Evolutionary conservation across 2,888 invertebrate species (phyloP), one percentile per base, ranked within the genome.

Genomic region (Priocnemis perturbator): DNA sequence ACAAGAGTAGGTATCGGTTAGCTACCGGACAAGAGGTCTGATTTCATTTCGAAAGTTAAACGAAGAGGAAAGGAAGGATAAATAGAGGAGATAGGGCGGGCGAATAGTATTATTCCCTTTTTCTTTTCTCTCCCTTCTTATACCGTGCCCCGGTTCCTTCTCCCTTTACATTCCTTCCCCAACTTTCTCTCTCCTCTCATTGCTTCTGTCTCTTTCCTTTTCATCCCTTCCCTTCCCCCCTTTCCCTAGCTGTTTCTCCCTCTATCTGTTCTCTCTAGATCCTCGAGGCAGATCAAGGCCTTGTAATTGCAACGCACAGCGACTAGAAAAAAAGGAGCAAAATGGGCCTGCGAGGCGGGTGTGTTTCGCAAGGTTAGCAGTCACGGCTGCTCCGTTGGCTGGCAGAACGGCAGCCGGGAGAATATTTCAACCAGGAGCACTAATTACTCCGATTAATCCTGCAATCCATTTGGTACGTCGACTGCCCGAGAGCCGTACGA

Each of bases 1-100:
- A 83, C 77, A 76, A 82, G 75, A 77, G 77, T 78, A 77, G 78
- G 75, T 70, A 81, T 81, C 76, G 74, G 71, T 77, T 72, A 71
- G 83, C 83, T 83, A 83, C 83, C 75, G 82, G 77, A 77, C 78
- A 71, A 73, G 76, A 74, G 77, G 74, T 74, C 52, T 65, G 74
- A 74, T 76, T 77, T 70, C 67, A 67, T 74, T 67, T 64, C 75
- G 60, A 21, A 67, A 72, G 64, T 55, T 47, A 62, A 62, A 67
- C 48, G 50, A 15, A 50, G 20, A 4, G 20, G 50, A 50, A 5
- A 1, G 11, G 37, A 11, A 37, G 37, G 14, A 37, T 37, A 37
- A 37, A 37, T 37, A 37, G 37, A 37, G 11, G 14, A 37, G 37
- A 11, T 11, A 37, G 37, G 37, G 14, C 37, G 37, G 14, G 37